These are phyloP conservation scores for Pelodiscus sinensis DNA, from an alignment of 2,113 vertebrate species.

Conservation along the genomic window DNA sequence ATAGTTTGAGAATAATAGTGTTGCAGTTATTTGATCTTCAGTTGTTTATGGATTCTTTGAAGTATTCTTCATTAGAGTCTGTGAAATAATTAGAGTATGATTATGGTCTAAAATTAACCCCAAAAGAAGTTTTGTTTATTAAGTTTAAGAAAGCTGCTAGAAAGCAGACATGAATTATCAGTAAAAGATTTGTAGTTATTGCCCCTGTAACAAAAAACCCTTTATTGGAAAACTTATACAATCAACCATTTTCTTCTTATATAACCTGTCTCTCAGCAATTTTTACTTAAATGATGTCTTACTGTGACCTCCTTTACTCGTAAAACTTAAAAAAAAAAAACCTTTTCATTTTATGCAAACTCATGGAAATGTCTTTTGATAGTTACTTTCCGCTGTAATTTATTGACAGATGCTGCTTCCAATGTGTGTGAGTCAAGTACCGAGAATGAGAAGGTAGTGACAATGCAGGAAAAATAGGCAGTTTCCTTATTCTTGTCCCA, in stretches of 20 bases:
- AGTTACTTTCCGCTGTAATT: not conserved
- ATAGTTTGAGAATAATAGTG: not conserved
- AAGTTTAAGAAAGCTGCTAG: not conserved
- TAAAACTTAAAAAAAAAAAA: not conserved
- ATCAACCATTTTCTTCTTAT: not conserved
- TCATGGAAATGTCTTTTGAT: not conserved
- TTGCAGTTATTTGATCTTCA: not conserved
- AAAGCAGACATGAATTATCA: not conserved
- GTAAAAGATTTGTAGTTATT: not conserved
- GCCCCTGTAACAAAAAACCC: not conserved
- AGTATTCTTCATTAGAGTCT: not conserved
- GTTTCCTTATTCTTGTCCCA: not conserved
- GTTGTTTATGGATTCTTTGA: not conserved
- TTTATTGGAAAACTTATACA: not conserved
- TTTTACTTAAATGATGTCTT: not conserved
- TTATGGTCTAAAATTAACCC: not conserved
- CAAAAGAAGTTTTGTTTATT: not conserved
- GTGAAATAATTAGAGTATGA: not conserved
- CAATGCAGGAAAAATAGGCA: not conserved
- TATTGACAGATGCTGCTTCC: not conserved
- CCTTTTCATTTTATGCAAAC: not conserved
- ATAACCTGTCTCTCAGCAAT: not conserved
- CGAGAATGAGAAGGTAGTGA: not conserved
- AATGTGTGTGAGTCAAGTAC: not conserved
- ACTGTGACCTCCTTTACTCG: not conserved